Evolutionary conservation across 2,113 vertebrate genomes (phyloP).

Genomic region (Pipra filicauda): DNA sequence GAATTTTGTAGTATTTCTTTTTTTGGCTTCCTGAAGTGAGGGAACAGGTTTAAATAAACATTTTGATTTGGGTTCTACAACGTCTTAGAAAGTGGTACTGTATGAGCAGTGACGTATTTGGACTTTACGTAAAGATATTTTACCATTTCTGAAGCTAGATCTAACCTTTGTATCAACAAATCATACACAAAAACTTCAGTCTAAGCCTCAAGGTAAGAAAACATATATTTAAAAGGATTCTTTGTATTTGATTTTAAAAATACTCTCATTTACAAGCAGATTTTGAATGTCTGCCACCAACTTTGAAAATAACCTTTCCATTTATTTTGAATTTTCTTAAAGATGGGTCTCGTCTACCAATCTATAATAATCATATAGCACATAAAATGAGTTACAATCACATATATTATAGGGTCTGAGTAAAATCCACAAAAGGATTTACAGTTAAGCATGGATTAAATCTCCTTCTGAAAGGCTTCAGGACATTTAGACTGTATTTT

Average conservation of each 20-base stretch:
- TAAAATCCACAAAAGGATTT: neutral
- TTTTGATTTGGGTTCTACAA: conserved; percentile 59
- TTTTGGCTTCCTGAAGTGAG: conserved; percentile 55
- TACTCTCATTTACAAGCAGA: conserved; percentile 53
- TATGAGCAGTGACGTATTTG: conserved; percentile 54
- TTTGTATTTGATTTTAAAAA: conserved; percentile 64
- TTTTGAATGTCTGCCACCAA: conserved; percentile 46
- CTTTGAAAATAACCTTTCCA: conserved; percentile 40
- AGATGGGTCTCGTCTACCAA: conserved; percentile 4
- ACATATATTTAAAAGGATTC: conserved; percentile 48
- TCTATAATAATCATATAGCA: neutral
- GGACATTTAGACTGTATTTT: neutral
- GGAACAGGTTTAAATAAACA: conserved; percentile 67
- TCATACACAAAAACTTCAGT: conserved; percentile 52
- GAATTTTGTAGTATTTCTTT: conserved; percentile 64
- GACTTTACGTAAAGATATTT: conserved; percentile 42
- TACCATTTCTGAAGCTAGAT: conserved; percentile 58
- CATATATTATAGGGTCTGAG: neutral
- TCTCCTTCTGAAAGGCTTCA: neutral
- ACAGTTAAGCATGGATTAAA: neutral
- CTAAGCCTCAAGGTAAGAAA: conserved; percentile 53
- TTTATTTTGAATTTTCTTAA: conserved; percentile 34
- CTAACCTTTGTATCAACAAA: conserved; percentile 67
- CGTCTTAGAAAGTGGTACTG: conserved; percentile 63
- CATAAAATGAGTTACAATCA: neutral